Percentiles rank a stretch among this genome's conserved stretches.
These are phyloP conservation scores for Cetonia aurata DNA, from an alignment of 2,888 invertebrate species.

Conservation along the genomic window DNA sequence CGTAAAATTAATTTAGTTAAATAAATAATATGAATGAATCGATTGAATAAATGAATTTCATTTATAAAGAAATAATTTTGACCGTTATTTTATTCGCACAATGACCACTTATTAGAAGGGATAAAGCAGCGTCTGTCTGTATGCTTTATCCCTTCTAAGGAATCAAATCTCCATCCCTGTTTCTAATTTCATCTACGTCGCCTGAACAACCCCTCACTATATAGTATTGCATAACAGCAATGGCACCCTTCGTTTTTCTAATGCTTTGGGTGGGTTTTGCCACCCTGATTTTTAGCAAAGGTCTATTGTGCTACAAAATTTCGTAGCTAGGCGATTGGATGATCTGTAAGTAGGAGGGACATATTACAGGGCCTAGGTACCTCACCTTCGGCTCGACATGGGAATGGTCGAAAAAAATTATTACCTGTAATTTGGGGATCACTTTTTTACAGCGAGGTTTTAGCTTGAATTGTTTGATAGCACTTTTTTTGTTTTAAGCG, in stretches of 20 bases:
- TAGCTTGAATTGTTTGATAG: neutral
- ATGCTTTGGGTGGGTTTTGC: conserved; percentile 44
- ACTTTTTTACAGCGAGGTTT: conserved; percentile 5
- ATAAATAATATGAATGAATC: too few relatives aligned
- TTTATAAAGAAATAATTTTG: too few relatives aligned
- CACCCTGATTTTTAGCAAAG: conserved; percentile 43
- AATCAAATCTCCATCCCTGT: too few relatives aligned
- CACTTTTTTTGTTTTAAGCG: conserved; percentile 5
- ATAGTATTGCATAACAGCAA: conserved; percentile 12
- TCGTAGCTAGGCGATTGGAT: conserved; percentile 37
- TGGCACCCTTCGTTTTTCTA: conserved; percentile 25
- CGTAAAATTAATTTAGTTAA: neutral
- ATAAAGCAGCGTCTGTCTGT: too few relatives aligned
- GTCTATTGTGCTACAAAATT: conserved; percentile 39
- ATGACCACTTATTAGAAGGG: too few relatives aligned
- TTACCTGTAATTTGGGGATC: conserved; percentile 12
- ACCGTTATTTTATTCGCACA: too few relatives aligned
- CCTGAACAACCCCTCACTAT: conserved; percentile 12
- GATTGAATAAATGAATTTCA: too few relatives aligned
- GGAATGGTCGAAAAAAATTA: conserved; percentile 41
- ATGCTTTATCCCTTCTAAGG: too few relatives aligned
- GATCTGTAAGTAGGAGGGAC: conserved; percentile 33
- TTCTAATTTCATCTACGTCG: conserved; percentile 11
- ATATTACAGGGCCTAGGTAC: conserved; percentile 9
- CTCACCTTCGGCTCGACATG: conserved; percentile 21